phyloP scores from a whole-genome alignment of 2,888 invertebrate species.

The Euzophera pinguis region DNA sequence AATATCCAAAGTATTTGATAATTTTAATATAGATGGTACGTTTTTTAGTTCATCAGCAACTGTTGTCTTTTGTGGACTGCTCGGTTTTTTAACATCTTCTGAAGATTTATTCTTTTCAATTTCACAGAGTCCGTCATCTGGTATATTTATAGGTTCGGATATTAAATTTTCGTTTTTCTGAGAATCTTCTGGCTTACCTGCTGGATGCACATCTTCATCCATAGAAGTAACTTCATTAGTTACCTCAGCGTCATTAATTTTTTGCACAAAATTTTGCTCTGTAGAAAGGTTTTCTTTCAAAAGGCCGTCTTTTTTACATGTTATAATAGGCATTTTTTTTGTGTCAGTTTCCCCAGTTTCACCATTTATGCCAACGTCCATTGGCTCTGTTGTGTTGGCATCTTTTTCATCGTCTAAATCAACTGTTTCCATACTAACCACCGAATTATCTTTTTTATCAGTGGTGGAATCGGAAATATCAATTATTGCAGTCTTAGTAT shows the following conservation, averaged over 20 bases:
- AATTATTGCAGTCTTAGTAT: background rate
- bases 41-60: constrained; percentile 21
- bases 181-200: background rate
- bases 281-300: background rate
- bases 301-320: background rate
- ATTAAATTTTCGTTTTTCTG: background rate
- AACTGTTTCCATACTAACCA: background rate
- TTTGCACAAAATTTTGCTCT: background rate
- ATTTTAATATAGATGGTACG: constrained; percentile 40
- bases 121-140: background rate
- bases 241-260: background rate
- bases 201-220: background rate
- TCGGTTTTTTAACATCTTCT: constrained; percentile 3
- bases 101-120: background rate
- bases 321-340: background rate
- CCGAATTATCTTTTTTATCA: background rate
- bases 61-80: background rate
- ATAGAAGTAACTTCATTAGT: background rate
- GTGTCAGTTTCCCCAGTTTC: background rate
- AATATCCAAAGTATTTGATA: constrained; percentile 62
- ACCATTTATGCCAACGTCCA: constrained; percentile 2
- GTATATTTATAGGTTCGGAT: background rate
- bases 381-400: background rate
- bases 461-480: background rate
- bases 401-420: constrained; percentile 5